Percentiles rank a stretch among this genome's conserved stretches.
Evolutionary conservation across 1,140 invertebrate species (phyloP).

Genomic region (Mactra quadrangularis): DNA sequence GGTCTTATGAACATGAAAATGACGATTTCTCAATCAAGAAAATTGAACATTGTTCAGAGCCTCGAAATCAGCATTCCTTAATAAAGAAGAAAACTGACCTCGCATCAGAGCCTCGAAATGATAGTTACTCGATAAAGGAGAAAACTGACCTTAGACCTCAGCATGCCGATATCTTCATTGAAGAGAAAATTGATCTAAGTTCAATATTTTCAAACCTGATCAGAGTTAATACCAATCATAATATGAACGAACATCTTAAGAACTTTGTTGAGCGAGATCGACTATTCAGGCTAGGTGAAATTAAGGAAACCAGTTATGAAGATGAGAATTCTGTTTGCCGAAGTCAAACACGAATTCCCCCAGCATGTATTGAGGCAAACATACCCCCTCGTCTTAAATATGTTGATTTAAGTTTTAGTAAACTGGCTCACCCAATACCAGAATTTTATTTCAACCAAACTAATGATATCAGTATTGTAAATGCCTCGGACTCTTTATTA

Average conservation of each 20-base stretch:
- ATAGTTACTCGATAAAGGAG: too few relatives aligned
- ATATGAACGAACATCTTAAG: background rate
- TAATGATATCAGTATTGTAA: conserved; percentile 12
- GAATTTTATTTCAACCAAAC: conserved; percentile 17
- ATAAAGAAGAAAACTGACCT: too few relatives aligned
- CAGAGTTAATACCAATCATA: background rate
- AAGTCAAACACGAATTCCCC: background rate
- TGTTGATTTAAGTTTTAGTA: conserved; percentile 39
- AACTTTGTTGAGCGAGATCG: background rate
- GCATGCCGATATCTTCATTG: too few relatives aligned
- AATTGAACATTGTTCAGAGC: too few relatives aligned
- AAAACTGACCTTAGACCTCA: too few relatives aligned
- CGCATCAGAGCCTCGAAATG: too few relatives aligned
- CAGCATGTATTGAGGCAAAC: background rate
- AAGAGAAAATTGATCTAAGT: too few relatives aligned
- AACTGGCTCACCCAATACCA: background rate
- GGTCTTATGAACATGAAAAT: too few relatives aligned
- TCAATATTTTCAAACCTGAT: too few relatives aligned
- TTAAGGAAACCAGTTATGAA: background rate
- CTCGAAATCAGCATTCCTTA: too few relatives aligned
- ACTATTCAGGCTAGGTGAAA: background rate
- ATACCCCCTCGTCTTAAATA: conserved; percentile 23
- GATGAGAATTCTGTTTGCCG: background rate
- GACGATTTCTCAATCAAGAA: too few relatives aligned
- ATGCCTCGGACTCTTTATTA: conserved; percentile 36